phyloP scores from a whole-genome alignment of 2,797 vertebrate species.

The Peromyscus melanophrys region DNA sequence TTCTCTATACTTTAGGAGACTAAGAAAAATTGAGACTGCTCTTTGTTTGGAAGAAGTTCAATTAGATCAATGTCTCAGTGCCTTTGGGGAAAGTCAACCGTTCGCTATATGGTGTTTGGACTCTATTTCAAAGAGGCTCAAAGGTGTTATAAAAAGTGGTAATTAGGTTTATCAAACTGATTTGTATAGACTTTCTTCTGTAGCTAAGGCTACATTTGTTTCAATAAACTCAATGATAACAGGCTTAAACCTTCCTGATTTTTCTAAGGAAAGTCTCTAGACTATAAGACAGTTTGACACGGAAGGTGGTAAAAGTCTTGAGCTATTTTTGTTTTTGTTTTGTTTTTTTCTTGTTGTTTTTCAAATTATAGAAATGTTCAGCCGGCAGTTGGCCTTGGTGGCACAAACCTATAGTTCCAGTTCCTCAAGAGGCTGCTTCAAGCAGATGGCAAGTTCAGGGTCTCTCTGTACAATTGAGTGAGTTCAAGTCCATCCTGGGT shows the following conservation, averaged over 20 bases:
- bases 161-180: conserved; percentile 83
- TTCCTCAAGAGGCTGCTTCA: not conserved
- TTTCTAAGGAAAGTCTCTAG: conserved; percentile 69
- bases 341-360: not conserved
- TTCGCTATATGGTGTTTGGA: conserved; percentile 60
- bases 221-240: conserved; percentile 78
- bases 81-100: conserved; percentile 70
- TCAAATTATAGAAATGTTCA: not conserved
- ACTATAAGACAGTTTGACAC: conserved; percentile 38
- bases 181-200: conserved; percentile 83
- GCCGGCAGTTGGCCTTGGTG: not conserved
- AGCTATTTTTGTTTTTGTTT: not conserved
- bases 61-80: conserved; percentile 61
- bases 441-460: not conserved
- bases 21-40: conserved; percentile 46
- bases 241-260: conserved; percentile 70
- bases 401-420: not conserved
- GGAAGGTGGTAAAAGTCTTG: conserved; percentile 12
- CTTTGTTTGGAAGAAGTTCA: conserved; percentile 63
- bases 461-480: not conserved
- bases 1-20: conserved; percentile 7
- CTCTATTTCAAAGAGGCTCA: conserved; percentile 76
- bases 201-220: conserved; percentile 72
- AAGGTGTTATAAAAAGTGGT: conserved; percentile 80
- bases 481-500: not conserved